A percentile compares a stretch with the other conserved stretches of the same genome.
Conservation (phyloP, 2,888 invertebrate species). For the Cremastinae sp. region DNA sequence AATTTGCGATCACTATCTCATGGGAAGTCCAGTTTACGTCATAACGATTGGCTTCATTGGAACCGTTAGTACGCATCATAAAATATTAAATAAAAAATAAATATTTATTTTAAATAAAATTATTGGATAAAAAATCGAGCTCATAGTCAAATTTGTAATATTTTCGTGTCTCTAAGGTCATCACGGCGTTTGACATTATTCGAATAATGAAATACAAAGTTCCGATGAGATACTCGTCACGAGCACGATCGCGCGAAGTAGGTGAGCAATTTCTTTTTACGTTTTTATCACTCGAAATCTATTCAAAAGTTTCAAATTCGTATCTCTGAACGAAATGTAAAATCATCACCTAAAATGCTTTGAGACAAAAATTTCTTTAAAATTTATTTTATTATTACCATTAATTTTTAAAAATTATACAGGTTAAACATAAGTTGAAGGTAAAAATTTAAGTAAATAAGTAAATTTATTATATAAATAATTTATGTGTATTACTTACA, state of each 20-base stretch:
- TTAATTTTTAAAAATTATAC: too few relatives aligned
- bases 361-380: too few relatives aligned
- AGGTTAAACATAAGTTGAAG: too few relatives aligned
- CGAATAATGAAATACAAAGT: conserved; percentile 73
- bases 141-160: background rate
- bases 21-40: conserved; percentile 76
- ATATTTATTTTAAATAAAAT: conserved; percentile 4
- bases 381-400: too few relatives aligned
- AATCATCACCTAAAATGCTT: too few relatives aligned
- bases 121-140: background rate
- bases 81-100: background rate
- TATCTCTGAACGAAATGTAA: too few relatives aligned
- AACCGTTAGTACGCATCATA: conserved; percentile 75
- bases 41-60: conserved; percentile 76
- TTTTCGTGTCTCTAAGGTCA: conserved; percentile 66
- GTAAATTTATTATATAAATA: too few relatives aligned
- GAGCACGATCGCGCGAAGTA: conserved; percentile 58
- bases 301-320: too few relatives aligned
- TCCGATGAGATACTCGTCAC: conserved; percentile 62
- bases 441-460: too few relatives aligned
- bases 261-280: conserved; percentile 63
- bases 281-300: background rate
- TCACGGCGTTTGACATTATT: conserved; percentile 75
- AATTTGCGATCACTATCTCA: conserved; percentile 73
- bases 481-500: too few relatives aligned